Base-by-base conservation (phyloP, 1,140 invertebrate genomes). In the Plutomurus gul region DNA sequence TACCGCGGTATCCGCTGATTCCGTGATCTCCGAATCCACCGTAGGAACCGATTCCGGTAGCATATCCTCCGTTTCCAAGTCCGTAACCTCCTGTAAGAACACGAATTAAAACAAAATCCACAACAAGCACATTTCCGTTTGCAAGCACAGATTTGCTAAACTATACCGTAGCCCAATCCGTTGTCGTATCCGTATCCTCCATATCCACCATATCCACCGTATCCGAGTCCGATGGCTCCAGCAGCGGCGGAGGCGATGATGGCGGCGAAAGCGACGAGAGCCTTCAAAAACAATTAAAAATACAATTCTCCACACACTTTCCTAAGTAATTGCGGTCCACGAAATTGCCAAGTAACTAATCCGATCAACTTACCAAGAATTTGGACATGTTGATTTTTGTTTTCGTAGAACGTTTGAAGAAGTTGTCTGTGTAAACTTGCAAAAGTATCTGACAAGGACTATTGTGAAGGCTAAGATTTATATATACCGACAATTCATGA, bases 401-500 rank as follows among this genome's bases (percentile, higher is more conserved):
- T 65, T 33, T 33, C 11, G 30, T 25, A 43, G 39, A 43, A 30
- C 27, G 25, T n/a, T 13, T 33, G 56, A 65, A 30, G 25, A 65
- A 65, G 56, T 65, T 65, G 56, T 18, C 27, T 65, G 56, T n/a
- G 36, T 36, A 30, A 65, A 33, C 30, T 65, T 65, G 13, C 8
- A n/a, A 33, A 18, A 30, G 56, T 65, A 13, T 65, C 56, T 65
- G 56, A 65, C 56, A 65, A 65, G 27, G 56, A 65, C 27, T 65
- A 30, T n/a, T 65, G 10, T 65, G 56, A 65, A 65, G 56, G 56
- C 30, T 65, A 65, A 65, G 56, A 65, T 65, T 65, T 65, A 65
- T 65, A 60, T 60, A 65, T 65, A 33, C 56, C 27, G 56, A 33
- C 56, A 65, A 65, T 65, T 65, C 25, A 22, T n/a, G n/a, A n/a